A percentile compares a stretch with the other conserved stretches of the same genome.
Conservation (phyloP, 2,888 invertebrate species). For the Chrysodeixis includens region DNA sequence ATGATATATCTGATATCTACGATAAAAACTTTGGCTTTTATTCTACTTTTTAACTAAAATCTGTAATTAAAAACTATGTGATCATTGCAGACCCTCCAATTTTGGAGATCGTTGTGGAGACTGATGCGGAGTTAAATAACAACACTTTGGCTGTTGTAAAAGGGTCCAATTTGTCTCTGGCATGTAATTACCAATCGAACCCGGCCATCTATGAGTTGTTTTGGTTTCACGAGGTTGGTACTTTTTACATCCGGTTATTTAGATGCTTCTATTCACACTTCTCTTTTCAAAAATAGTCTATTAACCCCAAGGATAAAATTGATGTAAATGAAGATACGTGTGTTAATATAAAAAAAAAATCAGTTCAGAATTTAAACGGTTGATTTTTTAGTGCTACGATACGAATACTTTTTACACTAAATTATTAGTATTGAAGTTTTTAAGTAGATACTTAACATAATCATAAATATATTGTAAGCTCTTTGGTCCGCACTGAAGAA, state of each 20-base stretch:
- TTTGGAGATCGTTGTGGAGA: slow-evolving; percentile 72
- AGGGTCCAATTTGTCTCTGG: slow-evolving; percentile 74
- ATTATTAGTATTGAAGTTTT: too few relatives aligned
- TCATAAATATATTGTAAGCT: not conserved
- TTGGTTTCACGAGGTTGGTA: slow-evolving; percentile 84
- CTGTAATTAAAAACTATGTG: not conserved
- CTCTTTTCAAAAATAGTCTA: too few relatives aligned
- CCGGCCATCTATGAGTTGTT: slow-evolving; percentile 76
- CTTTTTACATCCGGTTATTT: slow-evolving; percentile 11
- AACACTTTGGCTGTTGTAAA: slow-evolving; percentile 74
- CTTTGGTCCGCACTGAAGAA: not conserved
- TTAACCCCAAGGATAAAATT: too few relatives aligned
- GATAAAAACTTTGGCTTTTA: not conserved
- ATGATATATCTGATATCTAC: not conserved
- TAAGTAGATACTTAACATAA: too few relatives aligned
- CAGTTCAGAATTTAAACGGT: too few relatives aligned
- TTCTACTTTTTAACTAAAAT: slow-evolving; percentile 6
- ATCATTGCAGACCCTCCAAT: slow-evolving; percentile 75
- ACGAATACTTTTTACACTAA: too few relatives aligned
- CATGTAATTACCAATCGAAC: slow-evolving; percentile 79
- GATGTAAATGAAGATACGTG: too few relatives aligned
- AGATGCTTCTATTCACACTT: not conserved
- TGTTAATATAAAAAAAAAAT: too few relatives aligned
- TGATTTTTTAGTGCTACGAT: too few relatives aligned
- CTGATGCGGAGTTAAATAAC: slow-evolving; percentile 65